These are phyloP conservation scores for Balanococcus diminutus DNA, from an alignment of 2,888 invertebrate species.

Conservation along the genomic window DNA sequence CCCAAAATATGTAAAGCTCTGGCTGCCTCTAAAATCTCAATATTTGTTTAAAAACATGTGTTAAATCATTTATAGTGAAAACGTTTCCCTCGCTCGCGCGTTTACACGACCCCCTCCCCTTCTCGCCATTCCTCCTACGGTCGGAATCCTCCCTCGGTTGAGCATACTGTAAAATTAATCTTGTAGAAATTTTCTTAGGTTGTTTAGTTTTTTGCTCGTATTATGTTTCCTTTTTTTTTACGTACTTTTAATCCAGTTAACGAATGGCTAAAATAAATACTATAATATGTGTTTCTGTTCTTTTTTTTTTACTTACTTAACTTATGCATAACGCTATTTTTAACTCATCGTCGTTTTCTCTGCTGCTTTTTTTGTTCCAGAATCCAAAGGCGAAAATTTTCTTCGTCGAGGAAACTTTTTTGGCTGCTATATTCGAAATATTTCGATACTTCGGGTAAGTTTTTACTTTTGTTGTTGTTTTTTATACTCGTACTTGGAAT, in stretches of 20 bases:
- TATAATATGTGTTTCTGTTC: too few species aligned
- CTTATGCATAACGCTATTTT: background rate
- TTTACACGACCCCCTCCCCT: background rate
- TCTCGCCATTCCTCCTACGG: background rate
- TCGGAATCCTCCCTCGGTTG: background rate
- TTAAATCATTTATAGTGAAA: constrained; percentile 16
- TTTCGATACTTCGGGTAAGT: constrained; percentile 4
- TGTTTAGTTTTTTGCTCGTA: constrained; percentile 7
- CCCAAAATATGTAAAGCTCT: background rate
- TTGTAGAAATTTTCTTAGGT: constrained; percentile 21
- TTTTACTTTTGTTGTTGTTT: background rate
- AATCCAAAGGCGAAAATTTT: constrained; percentile 28
- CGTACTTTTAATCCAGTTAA: constrained; percentile 18
- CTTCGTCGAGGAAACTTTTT: background rate
- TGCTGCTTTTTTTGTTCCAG: background rate
- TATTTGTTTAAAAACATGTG: constrained; percentile 29
- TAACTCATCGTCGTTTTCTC: background rate
- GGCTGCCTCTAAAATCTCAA: background rate
- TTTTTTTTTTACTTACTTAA: background rate
- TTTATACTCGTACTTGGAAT: background rate
- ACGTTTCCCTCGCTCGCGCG: background rate
- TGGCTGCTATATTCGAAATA: constrained; percentile 19
- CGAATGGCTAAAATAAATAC: constrained; percentile 2
- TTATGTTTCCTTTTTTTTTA: too few species aligned
- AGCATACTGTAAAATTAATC: background rate